These are phyloP conservation scores for Ifrita kowaldi DNA, from an alignment of 2,113 vertebrate genomes.

Conservation along the genomic window DNA sequence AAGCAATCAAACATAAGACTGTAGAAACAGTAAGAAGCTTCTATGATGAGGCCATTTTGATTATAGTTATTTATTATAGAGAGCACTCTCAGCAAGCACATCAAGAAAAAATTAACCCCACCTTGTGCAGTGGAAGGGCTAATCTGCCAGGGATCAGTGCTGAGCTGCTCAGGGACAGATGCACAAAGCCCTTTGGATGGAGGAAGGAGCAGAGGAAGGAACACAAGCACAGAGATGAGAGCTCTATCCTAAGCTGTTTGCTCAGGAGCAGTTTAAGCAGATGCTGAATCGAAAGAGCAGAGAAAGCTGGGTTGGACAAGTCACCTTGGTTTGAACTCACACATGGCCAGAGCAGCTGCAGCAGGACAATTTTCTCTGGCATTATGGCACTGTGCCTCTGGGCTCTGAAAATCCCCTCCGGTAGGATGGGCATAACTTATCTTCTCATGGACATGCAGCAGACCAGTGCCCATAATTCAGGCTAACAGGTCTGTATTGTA, in stretches of 20 bases:
- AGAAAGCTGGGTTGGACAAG: not conserved
- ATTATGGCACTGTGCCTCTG: not conserved
- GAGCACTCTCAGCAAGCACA: not conserved
- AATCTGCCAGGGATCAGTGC: not conserved
- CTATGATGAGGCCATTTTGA: not conserved
- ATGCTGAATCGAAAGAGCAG: not conserved
- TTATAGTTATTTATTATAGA: not conserved
- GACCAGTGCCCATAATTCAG: not conserved
- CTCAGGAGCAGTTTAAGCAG: not conserved
- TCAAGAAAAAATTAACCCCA: not conserved
- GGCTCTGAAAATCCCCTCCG: not conserved
- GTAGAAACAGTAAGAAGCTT: not conserved
- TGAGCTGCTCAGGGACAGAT: not conserved
- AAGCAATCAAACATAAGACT: not conserved
- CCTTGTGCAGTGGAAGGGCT: not conserved
- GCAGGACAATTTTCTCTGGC: not conserved
- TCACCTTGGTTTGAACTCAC: not conserved
- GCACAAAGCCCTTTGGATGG: not conserved
- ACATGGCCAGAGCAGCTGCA: not conserved
- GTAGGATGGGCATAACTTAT: accelerated
- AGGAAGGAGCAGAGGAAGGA: not conserved
- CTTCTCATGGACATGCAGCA: not conserved
- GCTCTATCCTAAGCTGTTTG: not conserved
- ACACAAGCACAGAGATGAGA: accelerated
- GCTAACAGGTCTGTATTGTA: not conserved